These are phyloP conservation scores for Eueremaeus valkanovi DNA, from an alignment of 2,888 invertebrate species.

Conservation along the genomic window DNA sequence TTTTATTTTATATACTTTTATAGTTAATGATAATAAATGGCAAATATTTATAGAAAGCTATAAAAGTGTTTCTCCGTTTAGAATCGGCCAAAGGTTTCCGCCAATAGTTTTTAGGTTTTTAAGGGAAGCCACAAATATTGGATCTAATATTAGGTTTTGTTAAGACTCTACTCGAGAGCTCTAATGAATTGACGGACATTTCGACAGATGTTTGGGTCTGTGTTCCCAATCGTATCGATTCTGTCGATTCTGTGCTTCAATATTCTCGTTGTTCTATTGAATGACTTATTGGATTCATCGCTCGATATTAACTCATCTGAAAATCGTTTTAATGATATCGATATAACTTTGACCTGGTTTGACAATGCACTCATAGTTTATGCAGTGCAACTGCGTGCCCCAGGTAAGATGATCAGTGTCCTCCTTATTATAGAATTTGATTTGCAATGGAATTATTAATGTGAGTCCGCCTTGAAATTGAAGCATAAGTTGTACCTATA, in stretches of 20 bases:
- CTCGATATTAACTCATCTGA: conserved; percentile 2
- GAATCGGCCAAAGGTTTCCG: neutral
- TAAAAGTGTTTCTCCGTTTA: neutral
- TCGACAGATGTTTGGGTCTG: too few relatives aligned
- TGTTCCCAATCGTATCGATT: neutral
- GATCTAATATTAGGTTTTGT: neutral
- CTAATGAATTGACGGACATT: neutral
- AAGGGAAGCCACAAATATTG: conserved; percentile 27
- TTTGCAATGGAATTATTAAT: conserved; percentile 57
- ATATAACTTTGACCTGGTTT: conserved; percentile 52
- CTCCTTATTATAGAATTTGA: conserved; percentile 58
- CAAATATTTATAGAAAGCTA: too few relatives aligned
- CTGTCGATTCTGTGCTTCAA: neutral
- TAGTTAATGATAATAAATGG: neutral
- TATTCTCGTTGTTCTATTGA: neutral
- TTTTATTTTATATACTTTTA: neutral
- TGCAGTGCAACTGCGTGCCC: conserved; percentile 58
- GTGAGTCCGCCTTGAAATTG: conserved; percentile 56
- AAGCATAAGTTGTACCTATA: conserved; percentile 40
- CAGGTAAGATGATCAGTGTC: conserved; percentile 58
- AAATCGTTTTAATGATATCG: conserved; percentile 28
- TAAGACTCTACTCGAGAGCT: neutral
- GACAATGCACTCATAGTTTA: conserved; percentile 57
- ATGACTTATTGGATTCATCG: neutral
- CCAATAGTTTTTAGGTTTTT: neutral